Evolutionary conservation across 2,888 invertebrate genomes (phyloP), one percentile per base, ranked within the genome.

Genomic region (Heliothis peltigera): DNA sequence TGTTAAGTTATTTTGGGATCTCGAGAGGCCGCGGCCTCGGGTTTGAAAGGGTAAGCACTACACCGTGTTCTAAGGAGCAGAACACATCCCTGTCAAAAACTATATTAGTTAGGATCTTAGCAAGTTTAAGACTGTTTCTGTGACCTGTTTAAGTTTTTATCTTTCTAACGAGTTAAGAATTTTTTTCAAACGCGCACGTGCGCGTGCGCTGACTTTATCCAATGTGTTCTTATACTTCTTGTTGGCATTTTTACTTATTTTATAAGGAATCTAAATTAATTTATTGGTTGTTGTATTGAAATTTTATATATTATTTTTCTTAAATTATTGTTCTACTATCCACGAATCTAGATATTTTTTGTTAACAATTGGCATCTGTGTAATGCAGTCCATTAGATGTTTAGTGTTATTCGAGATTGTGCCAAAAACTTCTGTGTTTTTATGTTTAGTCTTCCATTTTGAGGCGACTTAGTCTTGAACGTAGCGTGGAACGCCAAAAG

Each of bases 61-160:
- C 92, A 93, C 87, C 91, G 94, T 94, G 94, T 94, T 93, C 94
- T 92, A 91, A 87, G 92, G 91, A 91, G 94, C 93, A 92, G 92
- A 87, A 94, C 95, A 93, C 95, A 95, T 95, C 95, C 95, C 95
- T 95, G 95, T 92, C 88, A 75, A 89, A 76, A 92, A 92, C 92
- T 92, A 90, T 90, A 89, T 89, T 94, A 95, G 93, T 92, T 94
- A 95, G 93, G 93, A 92, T 87, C 89, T 93, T 95, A 95, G 95
- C 93, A 94, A 93, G 93, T 83, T 90, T 95, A 95, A 95, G 95
- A 95, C 95, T 95, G 95, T 95, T 92, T 94, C 94, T 93, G 95
- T 95, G 95, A 95, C 95, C 95, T 95, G 95, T 95, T 95, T 93
- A 91, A 89, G 91, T 93, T 93, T 93, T 92, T 92, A 92, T 92